Evolutionary conservation across 2,888 invertebrate genomes (phyloP).

Genomic region (Amblyjoppa fuscipennis): DNA sequence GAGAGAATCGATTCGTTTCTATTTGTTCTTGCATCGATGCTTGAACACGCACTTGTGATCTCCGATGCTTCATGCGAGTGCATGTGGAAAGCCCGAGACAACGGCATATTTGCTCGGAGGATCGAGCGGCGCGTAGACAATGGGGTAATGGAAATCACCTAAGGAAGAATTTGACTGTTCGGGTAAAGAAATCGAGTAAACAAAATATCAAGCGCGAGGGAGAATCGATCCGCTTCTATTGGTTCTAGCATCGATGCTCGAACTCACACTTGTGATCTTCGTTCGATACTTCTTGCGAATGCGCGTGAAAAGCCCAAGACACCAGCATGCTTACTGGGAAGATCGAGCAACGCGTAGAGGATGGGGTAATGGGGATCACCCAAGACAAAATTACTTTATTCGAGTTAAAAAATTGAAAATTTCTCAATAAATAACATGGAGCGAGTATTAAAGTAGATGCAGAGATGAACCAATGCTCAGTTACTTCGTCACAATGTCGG

Average conservation of each 20-base stretch:
- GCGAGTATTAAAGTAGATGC: no score
- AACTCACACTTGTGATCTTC: not conserved
- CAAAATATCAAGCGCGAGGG: not conserved
- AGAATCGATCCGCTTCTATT: constrained; percentile 23
- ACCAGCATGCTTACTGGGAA: not conserved
- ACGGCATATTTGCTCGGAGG: not conserved
- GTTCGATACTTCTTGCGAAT: no score
- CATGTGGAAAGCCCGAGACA: not conserved
- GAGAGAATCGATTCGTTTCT: constrained; percentile 18
- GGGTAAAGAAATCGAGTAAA: not conserved
- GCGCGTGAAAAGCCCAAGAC: not conserved
- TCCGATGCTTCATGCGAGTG: not conserved
- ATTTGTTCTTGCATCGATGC: constrained; percentile 1
- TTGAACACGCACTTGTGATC: not conserved
- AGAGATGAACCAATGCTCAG: no score
- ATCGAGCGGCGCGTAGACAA: not conserved
- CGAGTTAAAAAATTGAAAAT: not conserved
- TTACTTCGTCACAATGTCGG: no score
- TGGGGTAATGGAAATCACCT: no score
- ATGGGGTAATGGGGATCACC: no score
- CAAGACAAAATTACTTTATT: not conserved
- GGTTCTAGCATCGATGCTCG: not conserved
- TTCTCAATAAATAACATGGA: no score
- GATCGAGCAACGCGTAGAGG: not conserved
- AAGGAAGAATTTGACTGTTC: not conserved